Evolutionary conservation across 2,888 invertebrate genomes (phyloP), one percentile per base, ranked within the genome.

Genomic region (Neocrepidodera transversa): DNA sequence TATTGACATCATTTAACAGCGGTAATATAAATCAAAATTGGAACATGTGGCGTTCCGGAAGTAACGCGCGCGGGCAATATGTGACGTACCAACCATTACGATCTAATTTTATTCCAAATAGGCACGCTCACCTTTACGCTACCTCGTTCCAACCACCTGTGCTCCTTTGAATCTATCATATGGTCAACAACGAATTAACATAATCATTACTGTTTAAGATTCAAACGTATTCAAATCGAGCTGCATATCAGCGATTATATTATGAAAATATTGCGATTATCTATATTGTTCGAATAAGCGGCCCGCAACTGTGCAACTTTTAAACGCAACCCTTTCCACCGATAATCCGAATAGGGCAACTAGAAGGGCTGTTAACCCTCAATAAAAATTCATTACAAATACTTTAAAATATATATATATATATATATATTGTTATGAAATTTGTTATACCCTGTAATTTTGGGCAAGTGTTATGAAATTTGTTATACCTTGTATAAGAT

Each of bases 11-110:
- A 53, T 58, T 58, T 53, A 43, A 47, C 45, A 58, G 52, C 48
- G 47, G 26, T 58, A 47, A 52, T 47, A 63, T 58, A 58, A 63
- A 61, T 52, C 52, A 64, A 63, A 68, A 67, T 64, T 62, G 53
- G 65, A 68, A 64, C 71, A 71, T 71, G 69, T 71, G 71, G 66
- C 61, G 54, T 60, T 65, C 65, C 68, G 70, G 69, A 70, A 70
- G 60, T 60, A 47, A 61, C 35, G 60, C 56, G 52, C 52, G 55
- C 43, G 18, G 60, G 61, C 54, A 54, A 54, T 60, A 65, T 65
- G 68, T 65, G 63, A 66, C 64, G 64, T 62, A 65, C 58, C 49
- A 54, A 54, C 64, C 62, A 68, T 67, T 68, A 68, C 55, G 62
- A 62, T 63, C 64, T 65, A 68, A 64, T 68, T 63, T 68, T 69